Evolutionary conservation across 2,888 invertebrate species (phyloP), one percentile per base, ranked within the genome.

Genomic region (Acronicta psi): DNA sequence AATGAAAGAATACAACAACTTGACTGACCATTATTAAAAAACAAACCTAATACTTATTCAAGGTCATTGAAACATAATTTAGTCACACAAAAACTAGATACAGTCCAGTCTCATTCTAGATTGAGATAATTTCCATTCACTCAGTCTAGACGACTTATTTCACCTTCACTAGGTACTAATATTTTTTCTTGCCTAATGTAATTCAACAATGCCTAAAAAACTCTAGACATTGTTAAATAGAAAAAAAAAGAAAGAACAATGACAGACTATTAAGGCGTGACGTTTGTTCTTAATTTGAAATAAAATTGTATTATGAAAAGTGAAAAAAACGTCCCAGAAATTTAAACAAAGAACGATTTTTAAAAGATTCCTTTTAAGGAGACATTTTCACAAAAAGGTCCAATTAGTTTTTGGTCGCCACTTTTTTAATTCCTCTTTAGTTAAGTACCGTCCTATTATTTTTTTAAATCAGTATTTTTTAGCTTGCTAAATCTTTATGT

Each of bases 111-210:
- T 34, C 13, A n/a, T 34, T 34, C n/a, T 13, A n/a, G 3, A n/a
- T 34, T 34, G n/a, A n/a, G 13, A n/a, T 34, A 34, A 34, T 34
- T n/a, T 34, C 34, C 34, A 34, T 34, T 34, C 34, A 34, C 34
- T 34, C n/a, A 13, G 34, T 34, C 34, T 34, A 34, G 34, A 34
- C 34, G n/a, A 6, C n/a, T 34, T 34, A 34, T 34, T 31, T 34
- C 6, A 34, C 34, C 34, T 34, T n/a, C 34, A 34, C 34, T 34
- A n/a, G n/a, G n/a, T n/a, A n/a, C n/a, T n/a, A n/a, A 6, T 34
- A n/a, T 34, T n/a, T 34, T 34, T 34, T 34, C 31, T 34, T n/a
- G 13, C 34, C n/a, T 34, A 34, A 34, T n/a, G 34, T n/a, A n/a
- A 29, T 29, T 29, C 29, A 29, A 29, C 29, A 29, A 29, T 29